Percentiles rank a stretch among this genome's conserved stretches.
Conservation (phyloP, 2,113 vertebrate species). For the Polyodon spathula region DNA sequence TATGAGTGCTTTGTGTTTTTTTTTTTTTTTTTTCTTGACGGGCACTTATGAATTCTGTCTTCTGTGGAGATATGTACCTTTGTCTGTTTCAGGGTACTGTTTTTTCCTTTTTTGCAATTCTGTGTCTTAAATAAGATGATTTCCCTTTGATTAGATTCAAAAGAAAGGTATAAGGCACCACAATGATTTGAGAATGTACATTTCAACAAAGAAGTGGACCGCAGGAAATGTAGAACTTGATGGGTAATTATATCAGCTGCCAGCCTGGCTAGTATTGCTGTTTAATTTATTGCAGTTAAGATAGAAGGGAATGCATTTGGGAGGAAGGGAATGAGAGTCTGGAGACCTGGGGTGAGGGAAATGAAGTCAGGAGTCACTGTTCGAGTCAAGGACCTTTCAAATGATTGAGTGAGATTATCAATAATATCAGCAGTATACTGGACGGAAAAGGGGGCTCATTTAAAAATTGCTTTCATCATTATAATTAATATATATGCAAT, state of each 20-base stretch:
- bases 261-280: constrained; percentile 17
- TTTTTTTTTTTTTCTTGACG: not conserved
- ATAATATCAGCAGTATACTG: constrained; percentile 18
- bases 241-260: constrained; percentile 33
- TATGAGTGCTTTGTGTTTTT: not conserved
- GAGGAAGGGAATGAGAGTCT: constrained; percentile 17
- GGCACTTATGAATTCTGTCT: not conserved
- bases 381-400: constrained; percentile 25
- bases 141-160: not conserved
- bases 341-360: constrained; percentile 25
- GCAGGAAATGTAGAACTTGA: constrained; percentile 27
- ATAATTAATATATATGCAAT: constrained; percentile 14
- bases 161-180: not conserved
- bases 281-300: constrained; percentile 30
- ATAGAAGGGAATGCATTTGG: constrained; percentile 22
- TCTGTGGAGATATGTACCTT: not conserved
- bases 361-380: constrained; percentile 24
- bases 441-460: constrained; percentile 2
- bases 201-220: constrained; percentile 25
- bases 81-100: not conserved
- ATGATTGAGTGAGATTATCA: constrained; percentile 26
- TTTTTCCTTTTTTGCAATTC: constrained; percentile 3
- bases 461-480: constrained; percentile 17
- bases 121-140: constrained; percentile 7
- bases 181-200: constrained; percentile 1